Conservation (phyloP, 2,797 vertebrate genomes). For the Atherinosoma microstoma region DNA sequence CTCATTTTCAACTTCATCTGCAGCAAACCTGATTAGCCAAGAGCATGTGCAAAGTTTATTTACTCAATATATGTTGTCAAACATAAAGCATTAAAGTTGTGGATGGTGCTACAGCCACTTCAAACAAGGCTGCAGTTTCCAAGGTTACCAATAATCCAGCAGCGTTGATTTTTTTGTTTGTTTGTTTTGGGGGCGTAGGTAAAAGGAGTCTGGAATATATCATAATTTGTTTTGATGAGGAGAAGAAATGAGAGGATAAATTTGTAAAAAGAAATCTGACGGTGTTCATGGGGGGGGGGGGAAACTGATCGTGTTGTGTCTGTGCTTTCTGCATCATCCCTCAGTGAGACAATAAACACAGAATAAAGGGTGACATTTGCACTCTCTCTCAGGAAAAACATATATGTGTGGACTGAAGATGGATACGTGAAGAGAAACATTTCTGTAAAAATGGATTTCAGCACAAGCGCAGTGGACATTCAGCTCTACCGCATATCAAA, state of each 20-base stretch:
- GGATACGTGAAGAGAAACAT: conserved; percentile 7
- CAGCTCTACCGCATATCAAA: conserved; percentile 38
- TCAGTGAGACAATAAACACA: conserved; percentile 29
- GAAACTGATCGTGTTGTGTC: background rate
- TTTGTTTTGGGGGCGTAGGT: background rate
- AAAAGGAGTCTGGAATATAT: conserved; percentile 44
- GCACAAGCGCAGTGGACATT: conserved; percentile 9
- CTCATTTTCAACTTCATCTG: background rate
- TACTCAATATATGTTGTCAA: conserved; percentile 11
- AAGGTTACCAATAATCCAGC: conserved; percentile 67
- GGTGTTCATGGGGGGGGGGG: background rate
- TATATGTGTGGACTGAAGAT: background rate
- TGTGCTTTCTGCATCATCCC: background rate
- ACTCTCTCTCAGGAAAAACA: background rate
- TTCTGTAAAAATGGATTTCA: conserved; percentile 30
- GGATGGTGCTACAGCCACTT: conserved; percentile 47
- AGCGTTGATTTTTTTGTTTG: conserved; percentile 39
- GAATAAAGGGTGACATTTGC: conserved; percentile 6
- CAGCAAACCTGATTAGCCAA: background rate
- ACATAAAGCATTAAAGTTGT: conserved; percentile 33
- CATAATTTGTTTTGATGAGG: conserved; percentile 48
- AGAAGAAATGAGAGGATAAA: conserved; percentile 26
- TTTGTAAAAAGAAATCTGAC: conserved; percentile 39
- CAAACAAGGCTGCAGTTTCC: conserved; percentile 73
- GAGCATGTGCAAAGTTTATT: conserved; percentile 20